These are phyloP conservation scores for Cygnus atratus DNA, from an alignment of 2,113 vertebrate species.

Conservation along the genomic window DNA sequence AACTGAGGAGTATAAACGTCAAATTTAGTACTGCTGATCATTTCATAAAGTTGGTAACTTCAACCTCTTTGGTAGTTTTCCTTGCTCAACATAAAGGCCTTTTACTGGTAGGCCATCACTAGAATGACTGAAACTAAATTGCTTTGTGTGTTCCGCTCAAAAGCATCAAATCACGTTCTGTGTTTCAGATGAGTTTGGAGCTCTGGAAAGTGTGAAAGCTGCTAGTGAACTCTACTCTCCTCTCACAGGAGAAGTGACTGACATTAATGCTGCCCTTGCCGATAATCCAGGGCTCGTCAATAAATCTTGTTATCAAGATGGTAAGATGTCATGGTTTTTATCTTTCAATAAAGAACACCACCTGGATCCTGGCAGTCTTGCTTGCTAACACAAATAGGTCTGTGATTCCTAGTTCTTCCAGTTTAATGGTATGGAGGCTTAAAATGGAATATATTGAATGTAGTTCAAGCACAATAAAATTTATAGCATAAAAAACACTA, in stretches of 20 bases:
- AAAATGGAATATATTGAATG: background rate
- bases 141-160: background rate
- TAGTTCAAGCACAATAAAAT: background rate
- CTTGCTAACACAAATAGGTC: background rate
- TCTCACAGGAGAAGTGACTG: conserved; percentile 92
- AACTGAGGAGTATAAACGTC: background rate
- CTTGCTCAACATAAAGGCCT: background rate
- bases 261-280: conserved; percentile 87
- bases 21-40: background rate
- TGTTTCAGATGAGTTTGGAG: conserved; percentile 93
- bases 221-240: conserved; percentile 97
- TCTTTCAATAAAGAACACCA: background rate
- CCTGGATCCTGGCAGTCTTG: background rate
- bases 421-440: background rate
- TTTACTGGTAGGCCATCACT: background rate
- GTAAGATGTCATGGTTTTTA: conserved; percentile 74
- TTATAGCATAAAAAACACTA: background rate
- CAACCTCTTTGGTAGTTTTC: background rate
- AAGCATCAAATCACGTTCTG: background rate
- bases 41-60: background rate
- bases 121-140: background rate
- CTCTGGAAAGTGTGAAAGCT: conserved; percentile 97
- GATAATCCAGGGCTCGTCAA: conserved; percentile 95
- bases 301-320: conserved; percentile 96
- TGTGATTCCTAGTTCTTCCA: background rate